Evolutionary conservation across 2,113 vertebrate genomes (phyloP).

Genomic region (Ochotona princeps): DNA sequence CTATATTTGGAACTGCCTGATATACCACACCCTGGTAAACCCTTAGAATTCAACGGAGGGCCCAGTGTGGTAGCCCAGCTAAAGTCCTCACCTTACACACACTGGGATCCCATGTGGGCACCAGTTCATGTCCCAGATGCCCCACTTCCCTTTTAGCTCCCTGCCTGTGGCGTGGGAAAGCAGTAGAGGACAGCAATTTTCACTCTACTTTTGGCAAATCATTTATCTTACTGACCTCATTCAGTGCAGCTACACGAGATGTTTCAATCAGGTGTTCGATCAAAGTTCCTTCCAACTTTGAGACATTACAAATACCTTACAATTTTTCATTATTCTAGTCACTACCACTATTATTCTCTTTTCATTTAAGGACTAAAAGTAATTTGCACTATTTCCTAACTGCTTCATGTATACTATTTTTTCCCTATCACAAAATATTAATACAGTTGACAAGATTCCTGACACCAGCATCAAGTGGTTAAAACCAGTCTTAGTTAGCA

Average conservation of each 20-base stretch:
- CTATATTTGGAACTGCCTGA: not conserved
- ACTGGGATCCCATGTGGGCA: too few species aligned
- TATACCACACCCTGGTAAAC: not conserved
- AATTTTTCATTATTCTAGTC: constrained; percentile 38
- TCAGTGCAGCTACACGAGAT: not conserved
- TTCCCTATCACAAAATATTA: constrained; percentile 20
- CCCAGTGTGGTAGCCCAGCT: too few species aligned
- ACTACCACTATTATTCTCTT: not conserved
- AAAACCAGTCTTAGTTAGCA: not conserved
- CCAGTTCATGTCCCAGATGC: too few species aligned
- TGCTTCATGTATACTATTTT: constrained; percentile 10
- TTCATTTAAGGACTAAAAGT: not conserved
- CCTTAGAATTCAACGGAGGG: constrained; percentile 6
- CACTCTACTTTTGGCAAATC: not conserved
- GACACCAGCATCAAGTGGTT: not conserved
- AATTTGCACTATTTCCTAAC: not conserved
- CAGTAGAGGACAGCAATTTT: not conserved
- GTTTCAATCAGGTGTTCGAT: not conserved
- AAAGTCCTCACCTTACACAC: too few species aligned
- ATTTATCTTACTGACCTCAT: not conserved
- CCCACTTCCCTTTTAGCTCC: too few species aligned
- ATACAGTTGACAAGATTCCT: not conserved
- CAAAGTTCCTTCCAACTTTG: not conserved
- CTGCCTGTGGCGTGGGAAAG: too few species aligned
- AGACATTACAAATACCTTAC: constrained; percentile 33